Evolutionary conservation across 92 coral and sea anemone genomes (phyloP).

Genomic region (Bergia puertoricense): DNA sequence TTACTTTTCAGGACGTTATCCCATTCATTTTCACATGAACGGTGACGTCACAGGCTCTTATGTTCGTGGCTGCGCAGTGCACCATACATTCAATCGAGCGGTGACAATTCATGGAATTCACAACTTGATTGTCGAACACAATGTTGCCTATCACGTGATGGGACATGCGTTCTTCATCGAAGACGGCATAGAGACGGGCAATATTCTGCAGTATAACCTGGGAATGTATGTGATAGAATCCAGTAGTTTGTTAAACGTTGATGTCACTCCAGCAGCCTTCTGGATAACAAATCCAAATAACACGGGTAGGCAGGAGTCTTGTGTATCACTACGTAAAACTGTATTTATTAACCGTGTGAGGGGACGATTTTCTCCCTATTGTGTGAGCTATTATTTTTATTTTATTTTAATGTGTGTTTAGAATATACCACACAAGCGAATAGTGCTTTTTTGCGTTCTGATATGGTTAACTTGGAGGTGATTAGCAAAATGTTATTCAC

Average conservation of each 20-base stretch:
- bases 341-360: too few relatives aligned
- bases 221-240: slow-evolving; percentile 88
- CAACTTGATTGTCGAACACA: slow-evolving; percentile 81
- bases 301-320: slow-evolving; percentile 45
- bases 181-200: slow-evolving; percentile 95
- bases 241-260: slow-evolving; percentile 76
- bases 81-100: slow-evolving; percentile 90
- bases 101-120: slow-evolving; percentile 93
- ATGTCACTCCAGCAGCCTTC: slow-evolving; percentile 90
- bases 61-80: slow-evolving; percentile 95
- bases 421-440: too few relatives aligned
- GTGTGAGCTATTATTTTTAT: too few relatives aligned
- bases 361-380: too few relatives aligned
- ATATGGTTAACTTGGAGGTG: too few relatives aligned
- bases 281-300: slow-evolving; percentile 95
- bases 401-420: too few relatives aligned
- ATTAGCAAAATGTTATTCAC: too few relatives aligned
- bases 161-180: slow-evolving; percentile 96
- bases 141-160: slow-evolving; percentile 84
- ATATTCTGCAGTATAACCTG: slow-evolving; percentile 84
- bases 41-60: slow-evolving; percentile 91
- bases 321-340: too few relatives aligned
- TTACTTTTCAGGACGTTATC: slow-evolving; percentile 75
- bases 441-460: too few relatives aligned
- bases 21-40: slow-evolving; percentile 92